Conservation (phyloP, 2,888 invertebrate genomes). For the Carcina quercana region DNA sequence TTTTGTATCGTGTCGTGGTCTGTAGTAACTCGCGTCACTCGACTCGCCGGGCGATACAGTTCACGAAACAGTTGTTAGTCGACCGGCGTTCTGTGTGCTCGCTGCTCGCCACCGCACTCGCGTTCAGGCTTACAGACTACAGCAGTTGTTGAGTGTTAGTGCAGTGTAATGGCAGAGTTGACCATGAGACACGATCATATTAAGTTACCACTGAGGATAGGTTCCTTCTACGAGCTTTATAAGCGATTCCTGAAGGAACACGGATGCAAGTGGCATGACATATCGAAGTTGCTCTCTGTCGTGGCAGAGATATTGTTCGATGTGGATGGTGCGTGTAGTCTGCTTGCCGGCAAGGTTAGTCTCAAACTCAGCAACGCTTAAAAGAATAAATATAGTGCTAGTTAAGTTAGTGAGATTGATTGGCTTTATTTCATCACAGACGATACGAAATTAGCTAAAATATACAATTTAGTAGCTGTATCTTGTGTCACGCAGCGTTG, state of each 20-base stretch:
- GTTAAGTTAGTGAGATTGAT: background rate
- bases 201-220: constrained; percentile 43
- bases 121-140: constrained; percentile 2
- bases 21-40: constrained; percentile 21
- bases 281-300: constrained; percentile 57
- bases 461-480: no score
- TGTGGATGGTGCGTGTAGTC: constrained; percentile 58
- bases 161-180: constrained; percentile 50
- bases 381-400: background rate
- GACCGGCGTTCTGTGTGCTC: constrained; percentile 51
- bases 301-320: constrained; percentile 64
- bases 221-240: constrained; percentile 62
- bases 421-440: no score
- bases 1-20: background rate
- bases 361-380: constrained; percentile 7
- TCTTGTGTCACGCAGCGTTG: no score
- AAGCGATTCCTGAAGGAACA: constrained; percentile 65
- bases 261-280: constrained; percentile 67
- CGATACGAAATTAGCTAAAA: no score
- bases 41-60: constrained; percentile 25
- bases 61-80: constrained; percentile 47
- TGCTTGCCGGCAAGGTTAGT: constrained; percentile 65
- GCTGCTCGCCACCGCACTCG: constrained; percentile 30
- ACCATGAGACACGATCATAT: constrained; percentile 43
- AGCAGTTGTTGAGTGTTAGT: constrained; percentile 16